phyloP scores from a whole-genome alignment of 2,888 invertebrate species.

The Oscheius sp. region DNA sequence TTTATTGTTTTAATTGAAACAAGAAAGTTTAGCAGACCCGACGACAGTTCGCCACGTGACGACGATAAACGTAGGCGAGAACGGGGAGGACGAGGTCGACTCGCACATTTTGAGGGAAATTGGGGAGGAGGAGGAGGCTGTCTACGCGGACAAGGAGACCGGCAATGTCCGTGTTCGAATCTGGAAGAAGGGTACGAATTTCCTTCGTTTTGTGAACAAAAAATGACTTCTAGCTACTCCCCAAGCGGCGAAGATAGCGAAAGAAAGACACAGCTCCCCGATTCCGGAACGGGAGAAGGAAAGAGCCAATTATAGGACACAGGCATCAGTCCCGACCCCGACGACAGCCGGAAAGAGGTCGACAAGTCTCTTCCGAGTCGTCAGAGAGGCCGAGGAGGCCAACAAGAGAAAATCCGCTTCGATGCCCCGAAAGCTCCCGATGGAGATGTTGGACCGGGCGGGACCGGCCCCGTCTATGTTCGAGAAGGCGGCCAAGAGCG shows the following conservation, averaged over 20 bases:
- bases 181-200: conserved; percentile 44
- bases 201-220: background rate
- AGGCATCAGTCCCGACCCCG: conserved; percentile 39
- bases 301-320: conserved; percentile 12
- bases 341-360: conserved; percentile 15
- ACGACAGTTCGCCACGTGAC: conserved; percentile 28
- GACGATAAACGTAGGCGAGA: conserved; percentile 22
- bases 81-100: conserved; percentile 37
- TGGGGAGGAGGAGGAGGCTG: conserved; percentile 36
- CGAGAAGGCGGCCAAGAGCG: conserved; percentile 51
- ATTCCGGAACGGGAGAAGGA: background rate
- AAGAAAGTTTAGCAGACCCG: background rate
- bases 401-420: conserved; percentile 37
- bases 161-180: conserved; percentile 48
- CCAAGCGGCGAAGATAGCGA: conserved; percentile 3
- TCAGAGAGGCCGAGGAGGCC: conserved; percentile 43
- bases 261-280: conserved; percentile 27
- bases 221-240: background rate
- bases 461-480: conserved; percentile 52
- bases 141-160: conserved; percentile 57
- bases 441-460: conserved; percentile 48
- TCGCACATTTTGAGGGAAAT: conserved; percentile 11
- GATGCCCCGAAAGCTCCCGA: conserved; percentile 38
- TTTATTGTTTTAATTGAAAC: background rate
- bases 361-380: conserved; percentile 22